Evolutionary conservation across 2,113 vertebrate species (phyloP).

Genomic region (Tyrannus savana): DNA sequence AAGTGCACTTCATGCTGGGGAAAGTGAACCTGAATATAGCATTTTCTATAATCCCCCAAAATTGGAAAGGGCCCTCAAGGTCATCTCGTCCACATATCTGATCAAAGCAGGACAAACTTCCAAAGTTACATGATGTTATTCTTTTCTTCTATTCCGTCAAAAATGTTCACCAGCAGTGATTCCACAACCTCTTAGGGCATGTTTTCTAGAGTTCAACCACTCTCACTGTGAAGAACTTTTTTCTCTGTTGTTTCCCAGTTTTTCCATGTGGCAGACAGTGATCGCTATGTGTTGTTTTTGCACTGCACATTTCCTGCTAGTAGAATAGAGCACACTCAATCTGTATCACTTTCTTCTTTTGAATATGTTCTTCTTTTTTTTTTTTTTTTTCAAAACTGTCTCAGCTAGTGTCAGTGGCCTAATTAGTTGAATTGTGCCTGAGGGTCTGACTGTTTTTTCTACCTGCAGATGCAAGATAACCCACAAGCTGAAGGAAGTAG

Average conservation of each 20-base stretch:
- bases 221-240: background rate
- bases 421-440: background rate
- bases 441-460: background rate
- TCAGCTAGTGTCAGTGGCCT: background rate
- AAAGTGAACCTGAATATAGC: background rate
- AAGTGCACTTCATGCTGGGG: background rate
- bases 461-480: background rate
- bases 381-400: background rate
- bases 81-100: background rate
- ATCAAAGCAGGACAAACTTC: background rate
- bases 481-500: background rate
- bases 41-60: background rate
- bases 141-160: background rate
- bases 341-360: background rate
- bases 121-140: background rate
- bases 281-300: background rate
- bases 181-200: background rate
- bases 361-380: background rate
- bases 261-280: background rate
- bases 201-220: background rate
- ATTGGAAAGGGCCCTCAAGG: background rate
- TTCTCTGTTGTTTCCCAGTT: background rate
- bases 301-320: background rate
- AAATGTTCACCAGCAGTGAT: background rate
- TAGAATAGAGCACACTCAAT: background rate